Percentiles rank a stretch among this genome's conserved stretches.
Conservation (phyloP, 1,140 invertebrate genomes). For the Heliconius melpomene region DNA sequence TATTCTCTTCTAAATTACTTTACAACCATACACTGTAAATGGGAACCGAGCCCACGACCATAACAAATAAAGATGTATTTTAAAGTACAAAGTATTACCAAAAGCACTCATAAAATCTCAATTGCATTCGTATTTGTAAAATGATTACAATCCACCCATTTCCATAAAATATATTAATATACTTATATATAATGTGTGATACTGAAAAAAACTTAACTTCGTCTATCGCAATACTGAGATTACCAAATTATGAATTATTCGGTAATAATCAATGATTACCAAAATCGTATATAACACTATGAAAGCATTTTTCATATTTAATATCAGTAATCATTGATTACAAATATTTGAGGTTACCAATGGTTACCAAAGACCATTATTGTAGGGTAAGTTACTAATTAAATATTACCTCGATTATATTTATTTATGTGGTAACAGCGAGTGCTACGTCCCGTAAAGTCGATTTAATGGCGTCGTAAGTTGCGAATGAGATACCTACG, state of each 20-base stretch:
- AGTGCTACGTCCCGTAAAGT: constrained; percentile 53
- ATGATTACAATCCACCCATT: not conserved
- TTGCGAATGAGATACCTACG: constrained; percentile 98
- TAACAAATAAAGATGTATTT: not conserved
- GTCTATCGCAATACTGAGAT: constrained; percentile 2
- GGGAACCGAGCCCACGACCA: not conserved
- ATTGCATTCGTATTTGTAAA: not conserved
- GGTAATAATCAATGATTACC: constrained; percentile 16
- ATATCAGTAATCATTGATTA: constrained; percentile 10
- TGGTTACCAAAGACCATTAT: not conserved
- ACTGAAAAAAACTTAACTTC: not conserved
- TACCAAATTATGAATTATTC: not conserved
- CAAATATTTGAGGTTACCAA: not conserved
- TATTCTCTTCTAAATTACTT: not conserved
- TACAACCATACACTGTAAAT: not conserved
- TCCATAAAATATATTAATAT: not conserved
- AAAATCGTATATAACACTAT: not conserved
- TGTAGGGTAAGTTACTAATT: not conserved
- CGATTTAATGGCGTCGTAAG: constrained; percentile 91
- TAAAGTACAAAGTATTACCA: not conserved
- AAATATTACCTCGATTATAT: not conserved
- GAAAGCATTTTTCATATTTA: too few species aligned
- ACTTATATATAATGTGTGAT: not conserved
- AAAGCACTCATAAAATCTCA: not conserved
- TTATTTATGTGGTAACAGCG: constrained; percentile 18